Evolutionary conservation across 2,888 invertebrate species (phyloP).

Genomic region (Lobophora halterata): DNA sequence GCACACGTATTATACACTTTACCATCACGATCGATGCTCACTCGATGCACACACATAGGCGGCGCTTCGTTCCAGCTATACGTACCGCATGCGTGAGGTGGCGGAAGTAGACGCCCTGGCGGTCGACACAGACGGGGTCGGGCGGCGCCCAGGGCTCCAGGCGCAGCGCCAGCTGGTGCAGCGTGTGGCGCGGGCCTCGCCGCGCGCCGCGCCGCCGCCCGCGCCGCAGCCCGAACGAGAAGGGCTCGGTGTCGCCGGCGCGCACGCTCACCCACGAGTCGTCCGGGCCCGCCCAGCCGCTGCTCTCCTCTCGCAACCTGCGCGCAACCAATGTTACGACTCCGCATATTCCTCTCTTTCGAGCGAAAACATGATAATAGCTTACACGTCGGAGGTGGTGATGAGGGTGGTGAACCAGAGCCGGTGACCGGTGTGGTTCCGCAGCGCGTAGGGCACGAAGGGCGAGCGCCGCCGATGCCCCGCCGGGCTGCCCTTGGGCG

Average conservation of each 20-base stretch:
- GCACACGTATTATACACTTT: too few relatives aligned
- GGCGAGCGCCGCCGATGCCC: conserved; percentile 89
- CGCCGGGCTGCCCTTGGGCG: conserved; percentile 77
- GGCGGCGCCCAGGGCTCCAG: conserved; percentile 94
- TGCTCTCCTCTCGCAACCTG: conserved; percentile 47
- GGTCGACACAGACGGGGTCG: conserved; percentile 95
- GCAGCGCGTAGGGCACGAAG: conserved; percentile 96
- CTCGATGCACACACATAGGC: neutral
- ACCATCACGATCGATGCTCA: too few relatives aligned
- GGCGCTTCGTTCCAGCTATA: conserved; percentile 31
- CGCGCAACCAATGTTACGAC: too few relatives aligned
- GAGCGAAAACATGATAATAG: too few relatives aligned
- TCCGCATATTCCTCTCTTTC: too few relatives aligned
- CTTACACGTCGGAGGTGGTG: conserved; percentile 83
- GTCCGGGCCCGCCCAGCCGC: conserved; percentile 58
- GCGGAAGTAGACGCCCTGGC: conserved; percentile 96
- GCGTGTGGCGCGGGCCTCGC: conserved; percentile 80
- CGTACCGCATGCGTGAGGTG: conserved; percentile 60
- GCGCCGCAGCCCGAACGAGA: conserved; percentile 90
- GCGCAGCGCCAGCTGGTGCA: conserved; percentile 93
- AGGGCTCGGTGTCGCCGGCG: conserved; percentile 89
- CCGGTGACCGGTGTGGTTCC: conserved; percentile 93
- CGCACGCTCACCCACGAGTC: conserved; percentile 83
- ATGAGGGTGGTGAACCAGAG: conserved; percentile 93
- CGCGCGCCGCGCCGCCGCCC: conserved; percentile 61